Base-by-base conservation (phyloP, 1,140 invertebrate genomes). In the Aleiodes sp. region DNA sequence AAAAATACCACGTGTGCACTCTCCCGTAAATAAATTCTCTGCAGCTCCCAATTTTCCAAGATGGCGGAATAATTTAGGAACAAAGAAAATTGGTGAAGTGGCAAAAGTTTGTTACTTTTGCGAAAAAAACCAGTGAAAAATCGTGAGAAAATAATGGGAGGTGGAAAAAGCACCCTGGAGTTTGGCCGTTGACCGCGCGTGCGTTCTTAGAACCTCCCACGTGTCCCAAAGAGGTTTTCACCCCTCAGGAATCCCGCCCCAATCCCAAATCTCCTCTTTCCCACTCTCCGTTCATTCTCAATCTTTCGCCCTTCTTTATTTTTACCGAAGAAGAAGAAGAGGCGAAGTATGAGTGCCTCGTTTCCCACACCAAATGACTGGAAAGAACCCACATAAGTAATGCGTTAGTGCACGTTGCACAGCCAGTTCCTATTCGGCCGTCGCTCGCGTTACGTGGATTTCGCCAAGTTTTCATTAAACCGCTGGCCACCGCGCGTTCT, bases 371-470 rank as follows among this genome's bases (percentile, higher is more conserved):
- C 14, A 46, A 19, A 28, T 37, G 31, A 4, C 19, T 9, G 16
- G 12, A 8, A n/a, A 37, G 65, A 35, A 64, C 28, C 28, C 28
- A 70, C 78, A 81, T 82, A 82, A 80, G 76, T 80, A 82, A 78
- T 76, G 70, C 71, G 77, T 77, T 77, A 72, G 71, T 73, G 76
- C 79, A 75, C 80, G 68, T 67, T 46, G 70, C 61, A 65, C 73
- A 57, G 67, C 73, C 77, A 82, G 80, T 82, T 75, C 71, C 67
- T 75, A 71, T 77, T 78, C 73, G 71, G 75, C 69, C 57, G 65
- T 72, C 76, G 72, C 43, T 21, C 59, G 67, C 65, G 26, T 52
- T 37, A 33, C 37, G 56, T 4, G 12, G 19, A n/a, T 41, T 64
- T 43, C 28, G 33, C 39, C 56, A 4, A 9, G 39, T 10, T 4